Evolutionary conservation across 2,113 vertebrate genomes (phyloP).

Genomic region (Amazona guildingii): DNA sequence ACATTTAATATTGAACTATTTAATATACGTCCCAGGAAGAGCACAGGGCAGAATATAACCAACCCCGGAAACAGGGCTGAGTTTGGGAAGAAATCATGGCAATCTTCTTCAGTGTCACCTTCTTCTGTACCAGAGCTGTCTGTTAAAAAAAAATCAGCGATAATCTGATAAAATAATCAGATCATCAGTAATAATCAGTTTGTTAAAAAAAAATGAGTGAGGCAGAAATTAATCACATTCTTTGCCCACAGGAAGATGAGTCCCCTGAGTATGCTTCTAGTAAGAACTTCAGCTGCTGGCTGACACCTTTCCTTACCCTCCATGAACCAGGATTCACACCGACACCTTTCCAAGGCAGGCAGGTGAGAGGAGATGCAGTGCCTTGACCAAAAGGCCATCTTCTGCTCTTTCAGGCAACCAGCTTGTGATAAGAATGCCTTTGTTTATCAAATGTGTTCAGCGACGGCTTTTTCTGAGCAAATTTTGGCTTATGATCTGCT

Average conservation of each 20-base stretch:
- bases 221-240: neutral
- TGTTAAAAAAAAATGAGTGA: neutral
- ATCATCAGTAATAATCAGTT: neutral
- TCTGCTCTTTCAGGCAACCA: neutral
- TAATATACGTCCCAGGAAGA: neutral
- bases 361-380: neutral
- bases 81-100: neutral
- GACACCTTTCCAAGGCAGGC: neutral
- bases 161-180: neutral
- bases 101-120: neutral
- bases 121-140: neutral
- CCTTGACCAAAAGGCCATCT: neutral
- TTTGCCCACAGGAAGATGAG: neutral
- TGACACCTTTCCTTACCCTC: neutral
- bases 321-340: neutral
- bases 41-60: neutral
- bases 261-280: neutral
- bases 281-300: accelerated
- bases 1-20: neutral
- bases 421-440: neutral
- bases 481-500: neutral
- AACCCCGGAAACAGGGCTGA: accelerated
- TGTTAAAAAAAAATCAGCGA: neutral
- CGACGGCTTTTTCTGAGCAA: neutral
- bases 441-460: neutral